Base-by-base conservation (phyloP, 30 jellyfish, hydroid and myxozoan genomes). In the Nemopilema nomurai region DNA sequence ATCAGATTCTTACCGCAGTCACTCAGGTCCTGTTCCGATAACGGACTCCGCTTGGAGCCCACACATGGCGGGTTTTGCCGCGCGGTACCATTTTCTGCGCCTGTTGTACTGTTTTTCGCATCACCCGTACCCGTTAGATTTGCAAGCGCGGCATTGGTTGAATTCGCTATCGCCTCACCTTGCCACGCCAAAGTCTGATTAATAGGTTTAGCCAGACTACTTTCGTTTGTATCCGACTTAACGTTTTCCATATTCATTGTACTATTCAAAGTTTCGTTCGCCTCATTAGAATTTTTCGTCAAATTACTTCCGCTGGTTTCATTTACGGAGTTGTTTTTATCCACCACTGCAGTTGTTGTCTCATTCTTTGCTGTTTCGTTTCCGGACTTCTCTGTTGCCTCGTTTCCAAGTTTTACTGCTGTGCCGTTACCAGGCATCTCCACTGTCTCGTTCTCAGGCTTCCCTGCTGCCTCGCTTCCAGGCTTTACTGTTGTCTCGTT, bases 171-270 rank as follows among this genome's bases (percentile, higher is more conserved):
- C 23, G 79, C 51, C 62, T 82, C 93, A 0, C 82, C 80, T 67
- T 84, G 93, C 93, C 93, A 84, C 0, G 82, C 87, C 76, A 84
- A 62, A 49, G 93, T 71, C 21, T 84, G 82, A 66, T 84, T 84
- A 16, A 68, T 66, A 0, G 86, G 95, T 49, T 70, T 62, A 28
- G 89, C 76, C 7, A 63, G 23, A 51, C 71, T 31, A 8, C 49
- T 86, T 52, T 74, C 78, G n/a, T 74, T 75, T 16, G 18, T 80
- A 4, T 72, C 30, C 41, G 77, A 25, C 41, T 76, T 64, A 4
- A 67, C 69, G 64, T 53, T 67, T 31, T 30, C 63, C 57, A 79
- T 16, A 21, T 51, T 83, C 18, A 31, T 29, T 28, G 93, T 63
- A 1, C 30, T 84, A 18, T 28, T 28, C 50, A 8, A 23, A 30